Evolutionary conservation across 2,888 invertebrate genomes (phyloP).

Genomic region (Campaea margaritaria): DNA sequence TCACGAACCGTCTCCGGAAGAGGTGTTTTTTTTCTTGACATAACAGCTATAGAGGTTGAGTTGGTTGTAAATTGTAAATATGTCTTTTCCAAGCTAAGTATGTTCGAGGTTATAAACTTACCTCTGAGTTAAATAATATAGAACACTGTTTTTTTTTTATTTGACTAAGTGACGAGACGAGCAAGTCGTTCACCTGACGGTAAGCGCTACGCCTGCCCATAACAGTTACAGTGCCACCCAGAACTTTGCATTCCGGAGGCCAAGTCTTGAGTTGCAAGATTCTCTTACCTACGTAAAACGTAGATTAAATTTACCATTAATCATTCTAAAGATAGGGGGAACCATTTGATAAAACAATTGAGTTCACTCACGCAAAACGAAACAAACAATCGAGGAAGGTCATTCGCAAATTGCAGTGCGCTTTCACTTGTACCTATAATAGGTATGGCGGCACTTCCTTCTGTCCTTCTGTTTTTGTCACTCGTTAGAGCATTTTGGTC

Average conservation of each 20-base stretch:
- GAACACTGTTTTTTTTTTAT: no score
- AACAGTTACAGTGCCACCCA: no score
- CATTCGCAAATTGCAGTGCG: conserved; percentile 7
- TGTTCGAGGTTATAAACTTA: neutral
- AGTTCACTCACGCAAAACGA: conserved; percentile 18
- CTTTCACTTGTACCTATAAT: conserved; percentile 19
- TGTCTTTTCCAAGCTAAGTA: conserved; percentile 6
- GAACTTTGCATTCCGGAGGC: no score
- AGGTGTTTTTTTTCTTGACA: neutral
- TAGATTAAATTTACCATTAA: no score
- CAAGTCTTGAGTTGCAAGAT: no score
- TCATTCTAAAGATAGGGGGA: conserved; percentile 6
- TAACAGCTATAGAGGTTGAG: conserved; percentile 10
- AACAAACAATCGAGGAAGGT: conserved; percentile 17
- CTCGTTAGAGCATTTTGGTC: no score
- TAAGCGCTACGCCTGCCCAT: no score
- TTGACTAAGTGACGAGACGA: no score
- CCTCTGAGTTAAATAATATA: no score
- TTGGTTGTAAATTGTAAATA: conserved; percentile 13
- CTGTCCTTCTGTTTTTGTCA: conserved; percentile 3
- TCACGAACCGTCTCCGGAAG: conserved; percentile 21
- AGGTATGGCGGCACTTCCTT: conserved; percentile 13
- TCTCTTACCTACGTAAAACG: no score
- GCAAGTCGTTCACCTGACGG: no score
- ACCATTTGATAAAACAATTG: conserved; percentile 19